A percentile compares a stretch with the other conserved stretches of the same genome.
Evolutionary conservation across 2,113 vertebrate genomes (phyloP).

Genomic region (Pao palembangensis): DNA sequence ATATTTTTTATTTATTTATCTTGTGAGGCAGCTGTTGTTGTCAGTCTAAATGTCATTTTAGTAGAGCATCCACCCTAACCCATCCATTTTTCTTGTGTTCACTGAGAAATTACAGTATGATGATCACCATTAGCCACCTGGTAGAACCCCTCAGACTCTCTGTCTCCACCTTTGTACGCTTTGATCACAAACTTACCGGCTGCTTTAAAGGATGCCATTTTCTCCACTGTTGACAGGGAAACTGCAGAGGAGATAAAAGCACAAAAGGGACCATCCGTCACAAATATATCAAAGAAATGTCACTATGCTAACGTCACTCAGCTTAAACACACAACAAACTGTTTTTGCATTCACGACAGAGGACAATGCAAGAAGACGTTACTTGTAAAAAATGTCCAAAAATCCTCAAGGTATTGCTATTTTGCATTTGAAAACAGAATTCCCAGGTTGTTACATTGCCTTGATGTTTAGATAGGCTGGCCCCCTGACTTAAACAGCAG

Average conservation of each 20-base stretch:
- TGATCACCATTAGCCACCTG: slow-evolving; percentile 58
- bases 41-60: slow-evolving; percentile 14
- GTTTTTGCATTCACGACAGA: not conserved
- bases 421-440: not conserved
- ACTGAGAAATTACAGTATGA: slow-evolving; percentile 49
- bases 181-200: slow-evolving; percentile 45
- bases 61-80: slow-evolving; percentile 29
- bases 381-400: not conserved
- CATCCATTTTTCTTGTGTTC: slow-evolving; percentile 43
- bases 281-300: not conserved
- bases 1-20: slow-evolving; percentile 16
- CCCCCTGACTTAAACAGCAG: slow-evolving; percentile 50
- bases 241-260: slow-evolving; percentile 2
- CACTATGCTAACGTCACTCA: not conserved
- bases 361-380: not conserved
- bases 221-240: slow-evolving; percentile 33
- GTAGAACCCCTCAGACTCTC: slow-evolving; percentile 39
- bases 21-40: slow-evolving; percentile 2
- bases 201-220: slow-evolving; percentile 45
- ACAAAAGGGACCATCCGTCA: not conserved
- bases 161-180: slow-evolving; percentile 36
- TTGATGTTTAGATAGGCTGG: slow-evolving; percentile 29
- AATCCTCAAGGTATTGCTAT: no score
- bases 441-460: slow-evolving; percentile 14
- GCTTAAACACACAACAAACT: not conserved